Evolutionary conservation across 2,113 vertebrate species (phyloP), one percentile per base, ranked within the genome.

Genomic region (Clarias batrachus): DNA sequence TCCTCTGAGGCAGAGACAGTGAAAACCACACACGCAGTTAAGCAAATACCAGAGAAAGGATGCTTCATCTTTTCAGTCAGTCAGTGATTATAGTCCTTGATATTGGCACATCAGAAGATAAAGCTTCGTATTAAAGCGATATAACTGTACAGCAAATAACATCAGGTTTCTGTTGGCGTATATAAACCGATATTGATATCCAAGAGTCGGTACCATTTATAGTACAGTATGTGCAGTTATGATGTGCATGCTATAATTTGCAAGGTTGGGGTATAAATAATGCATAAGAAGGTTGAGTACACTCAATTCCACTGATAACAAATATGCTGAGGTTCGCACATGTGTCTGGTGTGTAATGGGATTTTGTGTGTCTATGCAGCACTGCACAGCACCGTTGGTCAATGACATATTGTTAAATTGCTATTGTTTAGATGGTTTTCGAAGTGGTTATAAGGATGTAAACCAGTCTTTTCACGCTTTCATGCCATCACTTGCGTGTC

Each of bases 261-360:
- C 41, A 82, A 16, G 7, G 60, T 0, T n/a, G 60, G 21, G n/a
- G 8, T 52, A 54, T 82, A 30, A 48, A 82, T 82, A n/a, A 54
- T 82, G 81, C 81, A 82, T 52, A 68, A 68, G 62, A 48, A 56
- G 21, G 25, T 14, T 19, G 33, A 63, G 19, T 25, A 37, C 48
- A 62, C 41, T 9, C 81, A 27, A 57, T 85, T 76, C 80, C 57
- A 57, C 81, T 33, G 66, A 83, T 57, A 86, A 56, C n/a, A 68
- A 48, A 71, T 79, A 12, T 79, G 63, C 71, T 80, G 81, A 84
- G 56, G 41, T 59, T 52, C 27, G 66, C 37, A 71, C 30, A 52
- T 19, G 16, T 30, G 63, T 68, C 57, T 60, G 63, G 62, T 52
- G 81, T 82, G 41, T 41, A 63, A 65, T n/a, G 21, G 30, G 59